Base-by-base conservation (phyloP, 2,888 invertebrate genomes). In the Luperina nickerlii region DNA sequence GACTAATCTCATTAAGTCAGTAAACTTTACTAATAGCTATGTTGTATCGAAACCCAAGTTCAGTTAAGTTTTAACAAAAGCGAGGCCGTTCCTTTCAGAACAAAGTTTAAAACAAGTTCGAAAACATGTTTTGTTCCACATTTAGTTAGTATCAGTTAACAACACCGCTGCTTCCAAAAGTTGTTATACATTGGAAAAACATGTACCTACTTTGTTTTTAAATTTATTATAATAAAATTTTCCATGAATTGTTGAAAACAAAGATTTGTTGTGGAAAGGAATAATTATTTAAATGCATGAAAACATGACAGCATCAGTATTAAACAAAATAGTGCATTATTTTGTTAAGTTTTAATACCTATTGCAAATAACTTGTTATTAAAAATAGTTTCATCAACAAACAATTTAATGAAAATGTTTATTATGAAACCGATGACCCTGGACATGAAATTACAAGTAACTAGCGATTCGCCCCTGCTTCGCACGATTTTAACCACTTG, bases 121-220 rank as follows among this genome's bases (percentile, higher is more conserved):
- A 20, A 63, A 81, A 80, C 63, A 74, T 77, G 68, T 81, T 84
- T 76, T 84, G 81, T 84, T 74, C 7, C 15, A 71, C 70, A 38
- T 81, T 84, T 76, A 71, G 70, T 76, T 74, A 27, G 32, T 71
- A 76, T 84, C 73, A 15, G 66, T 18, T 80, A 71, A 71, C 66
- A 71, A 71, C 66, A 80, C 71, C 45, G 32, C 20, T 62, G 51
- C 27, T 62, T 1, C 15, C 13, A 32, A 62, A 83, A 83, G 20
- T 74, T 79, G 3, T 3, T 32, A 0, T 68, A 72, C 32, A 51
- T 48, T 66, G 15, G 7, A 13, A n/a, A 15, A 78, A 65, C 27
- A 70, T 75, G n/a, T 71, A 38, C 38, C 38, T 38, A 71, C 42
- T 72, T 66, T 57, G n/a, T 32, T 66, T 11, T 51, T 27, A 54